phyloP scores from a whole-genome alignment of 2,113 vertebrate species.

The Cryptoleucopteryx plumbea region DNA sequence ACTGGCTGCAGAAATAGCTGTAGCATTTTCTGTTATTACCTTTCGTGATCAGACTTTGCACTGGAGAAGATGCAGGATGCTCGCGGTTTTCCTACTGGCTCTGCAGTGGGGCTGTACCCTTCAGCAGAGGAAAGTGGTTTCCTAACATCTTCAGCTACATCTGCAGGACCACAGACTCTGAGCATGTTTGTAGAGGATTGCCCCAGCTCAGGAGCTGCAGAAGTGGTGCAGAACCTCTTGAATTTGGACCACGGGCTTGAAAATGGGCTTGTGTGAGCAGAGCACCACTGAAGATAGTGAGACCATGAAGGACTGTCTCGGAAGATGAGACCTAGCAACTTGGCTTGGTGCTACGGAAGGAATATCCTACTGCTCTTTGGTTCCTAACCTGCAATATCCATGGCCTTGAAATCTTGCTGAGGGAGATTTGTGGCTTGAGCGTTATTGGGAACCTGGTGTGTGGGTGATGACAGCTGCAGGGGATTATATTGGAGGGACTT shows the following conservation, averaged over 20 bases:
- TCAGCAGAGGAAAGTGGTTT: neutral
- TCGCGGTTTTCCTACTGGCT: accelerated
- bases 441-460: neutral
- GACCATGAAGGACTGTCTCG: accelerated
- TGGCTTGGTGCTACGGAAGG: neutral
- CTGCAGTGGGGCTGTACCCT: neutral
- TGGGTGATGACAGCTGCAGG: conserved; percentile 40
- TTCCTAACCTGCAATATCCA: neutral
- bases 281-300: neutral
- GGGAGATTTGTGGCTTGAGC: neutral
- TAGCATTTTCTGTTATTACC: accelerated
- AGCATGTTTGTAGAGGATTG: accelerated
- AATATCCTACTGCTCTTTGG: neutral
- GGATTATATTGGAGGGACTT: neutral
- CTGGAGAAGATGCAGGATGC: neutral
- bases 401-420: neutral
- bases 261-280: neutral
- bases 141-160: neutral
- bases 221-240: neutral
- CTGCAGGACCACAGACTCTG: neutral
- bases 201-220: neutral
- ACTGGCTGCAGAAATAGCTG: neutral
- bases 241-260: neutral
- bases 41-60: neutral
- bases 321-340: neutral